Evolutionary conservation across 2,888 invertebrate species (phyloP), one percentile per base, ranked within the genome.

Genomic region (Heteromyza rotundicornis): DNA sequence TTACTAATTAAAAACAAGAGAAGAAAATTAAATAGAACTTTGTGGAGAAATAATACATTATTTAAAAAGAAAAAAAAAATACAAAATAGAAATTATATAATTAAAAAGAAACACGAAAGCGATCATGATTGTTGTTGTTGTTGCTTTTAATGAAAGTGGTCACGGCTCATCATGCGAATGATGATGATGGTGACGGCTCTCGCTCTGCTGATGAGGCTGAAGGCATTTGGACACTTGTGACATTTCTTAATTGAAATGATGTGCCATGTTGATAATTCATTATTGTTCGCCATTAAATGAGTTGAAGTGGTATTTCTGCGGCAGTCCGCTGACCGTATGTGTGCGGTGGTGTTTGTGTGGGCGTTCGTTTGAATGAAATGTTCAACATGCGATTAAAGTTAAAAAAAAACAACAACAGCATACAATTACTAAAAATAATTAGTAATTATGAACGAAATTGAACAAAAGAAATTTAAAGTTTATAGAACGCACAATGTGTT

Each of bases 221-320:
- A 67, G 62, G 63, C 74, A 74, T 62, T 75, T 68, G 73, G 77
- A 70, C 74, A 68, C 66, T 72, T 74, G 74, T 74, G 77, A 74
- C 74, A 74, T 77, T 76, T 76, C 76, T 76, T 77, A 74, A 74
- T 74, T 77, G 77, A 74, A 74, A 74, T 77, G 74, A 74, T 77
- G 74, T 73, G 73, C 73, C 77, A 76, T 77, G 70, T 76, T 74
- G 77, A 74, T 77, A 74, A 74, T 76, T 72, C 75, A 74, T 76
- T 76, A 74, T 76, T 75, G 75, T 74, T 74, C 75, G 74, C 74
- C 73, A 74, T 74, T 76, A 74, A 74, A 74, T 76, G 74, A 73
- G 74, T 67, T 64, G 3, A 47, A 47, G 47, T 19, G 17, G 47
- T 47, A 47, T 14, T 7, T 40, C 10, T n/a, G 40, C 14, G 40